A percentile compares a stretch with the other conserved stretches of the same genome.
Evolutionary conservation across 1,140 invertebrate genomes (phyloP).

Genomic region (Halesus radiatus): DNA sequence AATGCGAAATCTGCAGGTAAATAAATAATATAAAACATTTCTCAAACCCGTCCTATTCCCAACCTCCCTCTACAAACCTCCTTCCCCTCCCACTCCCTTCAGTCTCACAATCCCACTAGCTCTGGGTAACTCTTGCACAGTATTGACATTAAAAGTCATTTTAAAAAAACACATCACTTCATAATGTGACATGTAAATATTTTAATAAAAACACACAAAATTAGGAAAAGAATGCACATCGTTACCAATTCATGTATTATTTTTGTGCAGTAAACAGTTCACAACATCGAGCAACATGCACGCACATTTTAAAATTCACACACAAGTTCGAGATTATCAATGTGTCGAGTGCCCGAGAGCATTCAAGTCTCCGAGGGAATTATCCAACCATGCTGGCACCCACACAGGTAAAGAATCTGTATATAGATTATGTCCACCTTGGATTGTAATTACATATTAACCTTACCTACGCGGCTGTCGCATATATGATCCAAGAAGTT

Average conservation of each 20-base stretch:
- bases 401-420: conserved; percentile 22
- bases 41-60: too few species aligned
- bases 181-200: too few species aligned
- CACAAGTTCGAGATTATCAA: conserved; percentile 19
- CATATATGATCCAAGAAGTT: too few species aligned
- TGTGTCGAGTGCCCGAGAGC: conserved; percentile 34
- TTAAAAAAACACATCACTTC: too few species aligned
- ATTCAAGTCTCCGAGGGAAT: conserved; percentile 34
- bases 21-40: not conserved
- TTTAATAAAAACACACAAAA: too few species aligned
- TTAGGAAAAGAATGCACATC: not conserved
- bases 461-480: too few species aligned
- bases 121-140: too few species aligned
- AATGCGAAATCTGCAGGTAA: conserved; percentile 51
- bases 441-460: not conserved
- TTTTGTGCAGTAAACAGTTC: conserved; percentile 42
- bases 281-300: conserved; percentile 38
- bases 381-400: conserved; percentile 33
- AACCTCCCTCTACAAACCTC: too few species aligned
- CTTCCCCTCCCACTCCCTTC: too few species aligned
- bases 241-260: conserved; percentile 11
- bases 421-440: not conserved
- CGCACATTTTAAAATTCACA: conserved; percentile 42
- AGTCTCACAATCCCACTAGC: too few species aligned
- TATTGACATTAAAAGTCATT: too few species aligned